Evolutionary conservation across 1,140 invertebrate species (phyloP), one percentile per base, ranked within the genome.

Genomic region (Nylanderia fulva): DNA sequence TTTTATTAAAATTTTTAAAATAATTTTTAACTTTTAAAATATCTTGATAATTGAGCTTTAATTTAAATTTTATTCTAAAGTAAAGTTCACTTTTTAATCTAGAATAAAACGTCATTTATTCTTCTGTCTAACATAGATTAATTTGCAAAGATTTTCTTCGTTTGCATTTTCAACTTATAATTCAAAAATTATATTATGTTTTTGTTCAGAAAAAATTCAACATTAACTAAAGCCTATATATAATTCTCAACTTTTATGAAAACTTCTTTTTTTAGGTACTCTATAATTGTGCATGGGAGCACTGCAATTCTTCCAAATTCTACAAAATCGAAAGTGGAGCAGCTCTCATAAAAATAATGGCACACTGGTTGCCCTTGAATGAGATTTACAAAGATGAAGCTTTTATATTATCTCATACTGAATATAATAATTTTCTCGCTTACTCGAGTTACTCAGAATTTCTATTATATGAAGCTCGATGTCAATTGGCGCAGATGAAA

Each of bases 291-390:
- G 95, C 93, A 15, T 60, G 95, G 6, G 86, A 76, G 6, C 86
- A 95, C 61, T 95, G 95, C 82, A 94, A 95, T 83, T 96, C 95
- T 56, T 94, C 94, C 6, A 95, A 95, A 86, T 95, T 96, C 80
- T 95, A 95, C 87, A 94, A 96, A 88, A 94, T 93, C 63, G 95
- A 95, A 85, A 95, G 95, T 89, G 96, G 96, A 36, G 94, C 95
- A 39, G 84, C 92, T 9, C 48, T 96, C n/a, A 82, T 95, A 9
- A 92, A 93, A 87, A 90, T 95, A 66, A 69, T 95, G 21, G 79
- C 85, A 56, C 86, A 68, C 1, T 94, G 91, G 91, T 58, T 69
- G 18, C 76, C 85, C 48, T 88, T 93, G 18, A 52, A 75, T 48
- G 36, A 80, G 7, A 15, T 24, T n/a, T 21, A 52, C 45, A 29